Evolutionary conservation across 2,797 vertebrate species (phyloP).

Genomic region (Etheostoma perlongum): DNA sequence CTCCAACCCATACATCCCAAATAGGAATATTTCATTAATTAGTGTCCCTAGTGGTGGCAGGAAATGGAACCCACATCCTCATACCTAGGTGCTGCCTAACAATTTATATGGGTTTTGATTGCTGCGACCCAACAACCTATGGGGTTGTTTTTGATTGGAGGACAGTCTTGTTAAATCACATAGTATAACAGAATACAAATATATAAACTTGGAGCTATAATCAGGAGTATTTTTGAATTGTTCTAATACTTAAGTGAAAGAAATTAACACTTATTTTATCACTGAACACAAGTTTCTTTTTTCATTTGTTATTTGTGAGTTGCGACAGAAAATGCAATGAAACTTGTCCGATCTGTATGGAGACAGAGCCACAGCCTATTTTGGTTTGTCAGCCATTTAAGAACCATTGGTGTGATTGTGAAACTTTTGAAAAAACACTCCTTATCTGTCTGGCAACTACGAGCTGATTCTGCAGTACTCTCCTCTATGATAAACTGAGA

Average conservation of each 20-base stretch:
- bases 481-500: slow-evolving; percentile 20
- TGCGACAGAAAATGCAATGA: neutral
- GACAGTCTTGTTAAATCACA: neutral
- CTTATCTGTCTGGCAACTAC: slow-evolving; percentile 8
- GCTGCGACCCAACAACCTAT: too few relatives aligned
- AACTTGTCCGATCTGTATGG: neutral
- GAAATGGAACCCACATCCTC: too few relatives aligned
- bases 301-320: neutral
- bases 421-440: neutral
- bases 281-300: neutral
- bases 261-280: neutral
- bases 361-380: neutral
- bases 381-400: neutral
- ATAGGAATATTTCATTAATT: too few relatives aligned
- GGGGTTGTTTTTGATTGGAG: too few relatives aligned
- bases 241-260: neutral
- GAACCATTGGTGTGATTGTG: neutral
- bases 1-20: too few relatives aligned
- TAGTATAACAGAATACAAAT: neutral
- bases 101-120: too few relatives aligned
- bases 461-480: slow-evolving; percentile 48
- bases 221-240: neutral
- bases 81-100: too few relatives aligned
- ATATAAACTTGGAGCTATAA: neutral
- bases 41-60: too few relatives aligned